Evolutionary conservation across 2,888 invertebrate genomes (phyloP).

Genomic region (Synergus umbraculus): DNA sequence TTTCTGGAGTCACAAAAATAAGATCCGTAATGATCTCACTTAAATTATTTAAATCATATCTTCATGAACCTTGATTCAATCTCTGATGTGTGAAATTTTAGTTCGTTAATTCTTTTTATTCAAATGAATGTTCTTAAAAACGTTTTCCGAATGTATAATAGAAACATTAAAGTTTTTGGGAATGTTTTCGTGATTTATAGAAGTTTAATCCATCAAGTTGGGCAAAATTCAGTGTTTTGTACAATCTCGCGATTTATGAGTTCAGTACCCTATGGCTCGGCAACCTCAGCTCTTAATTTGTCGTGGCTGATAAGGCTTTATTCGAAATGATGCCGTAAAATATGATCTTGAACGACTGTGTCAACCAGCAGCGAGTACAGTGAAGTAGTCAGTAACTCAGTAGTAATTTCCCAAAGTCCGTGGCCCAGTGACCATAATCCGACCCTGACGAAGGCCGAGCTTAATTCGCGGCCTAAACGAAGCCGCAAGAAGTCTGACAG

Average conservation of each 20-base stretch:
- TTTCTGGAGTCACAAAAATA: too few species aligned
- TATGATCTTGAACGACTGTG: not conserved
- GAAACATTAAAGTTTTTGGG: too few species aligned
- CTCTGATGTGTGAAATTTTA: not conserved
- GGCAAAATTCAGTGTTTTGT: not conserved
- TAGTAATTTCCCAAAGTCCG: slow-evolving; percentile 57
- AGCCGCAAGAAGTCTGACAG: slow-evolving; percentile 45
- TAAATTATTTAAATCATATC: not conserved
- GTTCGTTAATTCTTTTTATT: not conserved
- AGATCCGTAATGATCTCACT: not conserved
- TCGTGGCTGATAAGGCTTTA: not conserved
- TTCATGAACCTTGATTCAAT: not conserved
- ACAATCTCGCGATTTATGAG: not conserved
- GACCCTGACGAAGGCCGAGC: slow-evolving; percentile 66
- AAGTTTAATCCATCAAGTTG: not conserved
- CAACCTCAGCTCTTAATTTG: not conserved
- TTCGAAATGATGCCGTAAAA: not conserved
- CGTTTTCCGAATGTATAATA: not conserved
- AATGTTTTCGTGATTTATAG: too few species aligned
- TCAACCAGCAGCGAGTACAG: slow-evolving; percentile 40
- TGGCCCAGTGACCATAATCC: slow-evolving; percentile 71
- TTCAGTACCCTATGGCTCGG: not conserved
- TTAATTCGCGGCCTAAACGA: slow-evolving; percentile 55
- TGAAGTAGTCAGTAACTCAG: slow-evolving; percentile 24
- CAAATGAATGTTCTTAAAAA: not conserved